A percentile compares a stretch with the other conserved stretches of the same genome.
phyloP scores from a whole-genome alignment of 2,797 vertebrate species.

The Chelmon rostratus region DNA sequence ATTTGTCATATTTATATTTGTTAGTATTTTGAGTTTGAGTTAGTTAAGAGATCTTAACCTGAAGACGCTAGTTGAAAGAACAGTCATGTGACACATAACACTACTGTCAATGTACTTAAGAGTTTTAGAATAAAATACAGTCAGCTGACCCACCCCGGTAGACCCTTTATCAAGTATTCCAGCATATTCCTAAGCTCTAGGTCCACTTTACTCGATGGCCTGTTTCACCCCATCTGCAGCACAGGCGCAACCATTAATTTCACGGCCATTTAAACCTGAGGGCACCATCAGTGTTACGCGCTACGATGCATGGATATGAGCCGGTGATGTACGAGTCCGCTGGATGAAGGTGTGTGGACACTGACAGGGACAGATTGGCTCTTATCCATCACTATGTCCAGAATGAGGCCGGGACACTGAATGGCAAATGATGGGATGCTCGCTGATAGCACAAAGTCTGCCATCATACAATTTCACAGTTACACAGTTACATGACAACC shows the following conservation, averaged over 20 bases:
- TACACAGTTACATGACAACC: too few species aligned
- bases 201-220: conserved; percentile 9
- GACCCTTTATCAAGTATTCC: background rate
- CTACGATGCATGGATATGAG: conserved; percentile 7
- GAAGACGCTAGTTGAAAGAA: too few species aligned
- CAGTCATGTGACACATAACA: background rate
- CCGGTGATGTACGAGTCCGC: conserved; percentile 6
- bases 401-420: conserved; percentile 11
- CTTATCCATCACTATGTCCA: conserved; percentile 30
- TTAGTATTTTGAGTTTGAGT: background rate
- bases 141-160: background rate
- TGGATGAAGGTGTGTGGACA: background rate
- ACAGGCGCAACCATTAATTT: background rate
- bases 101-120: too few species aligned
- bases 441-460: too few species aligned
- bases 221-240: background rate
- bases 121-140: too few species aligned
- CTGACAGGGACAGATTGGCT: background rate
- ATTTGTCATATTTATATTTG: background rate
- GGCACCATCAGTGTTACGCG: background rate
- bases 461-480: too few species aligned
- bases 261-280: conserved; percentile 10
- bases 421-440: background rate
- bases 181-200: background rate
- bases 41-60: too few species aligned